Evolutionary conservation across 2,797 vertebrate species (phyloP).

Genomic region (Chrysolophus pictus): DNA sequence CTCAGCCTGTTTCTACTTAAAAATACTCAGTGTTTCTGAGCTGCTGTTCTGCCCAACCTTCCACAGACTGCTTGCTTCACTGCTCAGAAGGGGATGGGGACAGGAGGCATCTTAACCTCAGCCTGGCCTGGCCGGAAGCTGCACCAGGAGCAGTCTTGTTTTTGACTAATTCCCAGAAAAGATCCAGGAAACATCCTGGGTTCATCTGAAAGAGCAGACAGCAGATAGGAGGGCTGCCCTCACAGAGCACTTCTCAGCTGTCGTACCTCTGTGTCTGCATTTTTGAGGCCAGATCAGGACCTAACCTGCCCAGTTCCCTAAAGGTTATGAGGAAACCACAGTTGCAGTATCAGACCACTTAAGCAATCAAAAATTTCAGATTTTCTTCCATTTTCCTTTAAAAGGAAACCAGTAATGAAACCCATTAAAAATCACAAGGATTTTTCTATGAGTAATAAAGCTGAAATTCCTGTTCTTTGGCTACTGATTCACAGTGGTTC

Average conservation of each 20-base stretch:
- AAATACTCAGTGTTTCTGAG: background rate
- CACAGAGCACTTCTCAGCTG: background rate
- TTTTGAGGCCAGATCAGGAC: background rate
- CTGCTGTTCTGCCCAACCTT: background rate
- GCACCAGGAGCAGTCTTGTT: background rate
- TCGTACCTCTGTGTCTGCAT: background rate
- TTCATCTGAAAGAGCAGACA: background rate
- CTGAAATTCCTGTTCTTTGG: background rate
- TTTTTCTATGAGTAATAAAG: background rate
- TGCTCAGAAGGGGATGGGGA: background rate
- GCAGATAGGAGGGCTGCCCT: background rate
- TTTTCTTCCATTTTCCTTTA: background rate
- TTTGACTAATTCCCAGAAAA: background rate
- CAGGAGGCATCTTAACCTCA: background rate
- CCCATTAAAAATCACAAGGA: background rate
- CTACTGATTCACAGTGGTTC: background rate
- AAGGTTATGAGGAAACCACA: background rate
- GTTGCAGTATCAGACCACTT: background rate
- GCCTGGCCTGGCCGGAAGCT: background rate
- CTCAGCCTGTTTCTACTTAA: slow-evolving; percentile 35
- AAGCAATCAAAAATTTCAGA: background rate
- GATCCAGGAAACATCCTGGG: background rate
- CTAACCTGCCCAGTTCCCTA: background rate
- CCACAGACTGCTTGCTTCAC: background rate
- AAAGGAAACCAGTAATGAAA: background rate